Conservation (phyloP, 1,140 invertebrate genomes). For the Mercenaria mercenaria region DNA sequence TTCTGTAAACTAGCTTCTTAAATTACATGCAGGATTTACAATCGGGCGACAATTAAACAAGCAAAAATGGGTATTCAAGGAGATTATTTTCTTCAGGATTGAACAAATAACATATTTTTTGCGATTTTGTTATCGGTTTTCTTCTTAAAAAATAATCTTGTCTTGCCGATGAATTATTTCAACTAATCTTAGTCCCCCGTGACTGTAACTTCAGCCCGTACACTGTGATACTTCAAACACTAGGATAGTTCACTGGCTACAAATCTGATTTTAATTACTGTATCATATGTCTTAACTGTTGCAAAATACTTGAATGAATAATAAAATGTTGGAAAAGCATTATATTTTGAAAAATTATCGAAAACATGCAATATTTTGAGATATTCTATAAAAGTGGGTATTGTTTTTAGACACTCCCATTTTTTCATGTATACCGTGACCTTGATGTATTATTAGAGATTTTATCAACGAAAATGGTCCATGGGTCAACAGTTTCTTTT, state of each 20-base stretch:
- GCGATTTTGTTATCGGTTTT: background rate
- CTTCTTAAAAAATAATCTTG: background rate
- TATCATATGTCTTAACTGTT: constrained; percentile 4
- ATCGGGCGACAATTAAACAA: background rate
- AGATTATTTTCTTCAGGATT: background rate
- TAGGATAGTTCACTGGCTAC: background rate
- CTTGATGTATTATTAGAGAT: background rate
- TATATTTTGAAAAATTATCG: background rate
- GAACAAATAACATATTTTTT: background rate
- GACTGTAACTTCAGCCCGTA: background rate
- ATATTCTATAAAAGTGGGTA: background rate
- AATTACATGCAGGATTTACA: background rate
- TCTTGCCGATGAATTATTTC: background rate
- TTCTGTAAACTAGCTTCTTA: background rate
- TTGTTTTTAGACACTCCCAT: constrained; percentile 7
- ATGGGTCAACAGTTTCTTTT: constrained; percentile 13
- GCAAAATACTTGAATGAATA: background rate
- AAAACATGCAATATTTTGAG: background rate
- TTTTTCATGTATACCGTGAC: background rate
- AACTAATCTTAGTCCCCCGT: background rate
- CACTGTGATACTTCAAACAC: background rate
- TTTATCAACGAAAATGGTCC: background rate
- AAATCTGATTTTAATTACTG: constrained; percentile 33
- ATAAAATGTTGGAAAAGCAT: background rate
- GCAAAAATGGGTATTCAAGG: background rate